Evolutionary conservation across 2,113 vertebrate species (phyloP), one percentile per base, ranked within the genome.

Genomic region (Dicentrarchus labrax): DNA sequence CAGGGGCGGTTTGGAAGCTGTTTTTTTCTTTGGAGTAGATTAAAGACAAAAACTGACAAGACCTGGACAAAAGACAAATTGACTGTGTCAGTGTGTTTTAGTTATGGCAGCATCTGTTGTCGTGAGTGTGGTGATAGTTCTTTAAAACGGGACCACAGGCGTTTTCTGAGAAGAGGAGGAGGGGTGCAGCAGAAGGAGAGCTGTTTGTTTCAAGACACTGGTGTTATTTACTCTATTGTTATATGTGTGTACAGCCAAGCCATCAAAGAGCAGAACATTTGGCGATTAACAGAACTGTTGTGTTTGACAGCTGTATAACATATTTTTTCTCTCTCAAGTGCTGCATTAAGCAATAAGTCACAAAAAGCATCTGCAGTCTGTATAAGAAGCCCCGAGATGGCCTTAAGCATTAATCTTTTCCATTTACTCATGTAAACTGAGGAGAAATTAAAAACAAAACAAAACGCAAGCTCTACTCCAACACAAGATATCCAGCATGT

Each of bases 161-260:
- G 21, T 87, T 84, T 83, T 76, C 66, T 72, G 50, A 54, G 41
- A 83, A 72, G 7, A 11, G 13, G 66, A 59, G 82, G 71, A 57
- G 71, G 76, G 69, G 67, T 9, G 79, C 38, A 57, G 69, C 53
- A 59, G 75, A 54, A 57, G 68, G 72, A n/a, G 67, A 45, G 81
- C 76, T 75, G 72, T 76, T 85, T 85, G 79, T 77, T 74, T 81
- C 69, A 41, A 85, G 78, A 83, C 70, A 82, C 85, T 84, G 68
- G 61, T 73, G 85, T 86, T 90, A 87, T 88, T 93, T 92, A 91
- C 54, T 65, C 65, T 61, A 83, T 89, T 90, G 83, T 91, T 76
- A 50, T 71, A 72, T 90, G 51, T 77, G 50, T 72, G 73, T 65
- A 68, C 70, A 72, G 74, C 80, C 82, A 84, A 78, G 45, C 80